Evolutionary conservation across 2,797 vertebrate genomes (phyloP), one percentile per base, ranked within the genome.

Genomic region (Pangasius macronema): DNA sequence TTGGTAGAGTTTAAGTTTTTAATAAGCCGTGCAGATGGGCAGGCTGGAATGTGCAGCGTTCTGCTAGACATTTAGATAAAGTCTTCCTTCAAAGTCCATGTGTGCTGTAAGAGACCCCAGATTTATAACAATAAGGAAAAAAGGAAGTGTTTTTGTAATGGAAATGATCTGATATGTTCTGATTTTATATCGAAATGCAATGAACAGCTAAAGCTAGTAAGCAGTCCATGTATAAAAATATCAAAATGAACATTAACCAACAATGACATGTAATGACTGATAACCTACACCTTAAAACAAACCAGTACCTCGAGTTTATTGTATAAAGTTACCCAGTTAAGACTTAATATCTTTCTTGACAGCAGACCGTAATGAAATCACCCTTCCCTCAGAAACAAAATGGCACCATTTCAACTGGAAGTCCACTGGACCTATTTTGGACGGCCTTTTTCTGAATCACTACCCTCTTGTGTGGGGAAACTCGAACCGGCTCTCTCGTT

Each of bases 391-490:
- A 46, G 70, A 77, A 79, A 72, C 27, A 51, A 24, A 61, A 63
- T 5, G 16, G 75, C 59, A 33, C 18, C 39, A 36, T 18, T 89
- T 79, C 86, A 89, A 86, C 36, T 83, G 72, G 83, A 90, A 86
- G 65, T 90, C 87, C 89, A 87, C 79, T 85, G 89, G 85, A 91
- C 90, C 89, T 84, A 82, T 91, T 91, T 87, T 86, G 76, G 90
- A 92, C 88, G 42, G 88, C 81, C 55, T 75, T 83, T 90, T 92
- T 27, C 90, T 22, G 89, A 93, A 92, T 93, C 93, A 93, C 92
- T 93, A 92, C 90, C 5, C 89, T 89, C 92, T 92, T 91, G 91
- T 94, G 92, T 94, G 36, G 86, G 87, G 89, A 93, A 92, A 90
- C 86, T 88, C 57, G 86, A 91, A 89, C 90, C 89, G 27, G 84